phyloP scores from a whole-genome alignment of 2,113 vertebrate species.

The Corydoras sp. region DNA sequence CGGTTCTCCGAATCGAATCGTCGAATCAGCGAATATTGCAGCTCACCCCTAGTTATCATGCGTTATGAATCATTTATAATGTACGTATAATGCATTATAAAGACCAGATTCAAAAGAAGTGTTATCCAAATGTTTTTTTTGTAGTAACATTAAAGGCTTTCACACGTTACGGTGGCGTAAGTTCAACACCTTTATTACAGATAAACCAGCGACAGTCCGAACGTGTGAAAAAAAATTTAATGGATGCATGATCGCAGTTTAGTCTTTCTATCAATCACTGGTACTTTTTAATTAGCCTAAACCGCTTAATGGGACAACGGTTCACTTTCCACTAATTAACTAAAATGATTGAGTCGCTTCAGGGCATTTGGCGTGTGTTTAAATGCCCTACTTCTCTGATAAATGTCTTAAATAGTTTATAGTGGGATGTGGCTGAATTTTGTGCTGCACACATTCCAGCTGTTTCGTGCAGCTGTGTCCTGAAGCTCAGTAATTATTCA shows the following conservation, averaged over 20 bases:
- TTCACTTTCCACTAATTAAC: slow-evolving; percentile 39
- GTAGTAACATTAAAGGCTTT: too few relatives aligned
- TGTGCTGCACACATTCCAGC: slow-evolving; percentile 30
- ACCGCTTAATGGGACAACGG: slow-evolving; percentile 28
- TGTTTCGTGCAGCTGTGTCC: slow-evolving; percentile 25
- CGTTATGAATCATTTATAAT: too few relatives aligned
- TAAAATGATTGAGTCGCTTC: slow-evolving; percentile 7
- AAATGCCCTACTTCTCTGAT: slow-evolving; percentile 24
- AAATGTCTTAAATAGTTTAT: slow-evolving; percentile 28
- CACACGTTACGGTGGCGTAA: too few relatives aligned
- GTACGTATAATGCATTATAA: too few relatives aligned
- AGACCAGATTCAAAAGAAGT: too few relatives aligned
- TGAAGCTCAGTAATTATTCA: slow-evolving; percentile 33
- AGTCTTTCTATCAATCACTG: slow-evolving; percentile 17
- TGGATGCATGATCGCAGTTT: background rate
- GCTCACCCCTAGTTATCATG: too few relatives aligned
- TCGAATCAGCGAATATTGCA: too few relatives aligned
- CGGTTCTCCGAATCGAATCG: too few relatives aligned
- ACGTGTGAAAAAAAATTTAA: background rate
- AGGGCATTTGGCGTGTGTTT: slow-evolving; percentile 13
- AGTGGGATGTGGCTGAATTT: slow-evolving; percentile 8
- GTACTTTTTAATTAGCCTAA: slow-evolving; percentile 38
- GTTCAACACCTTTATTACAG: too few relatives aligned
- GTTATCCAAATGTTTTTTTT: too few relatives aligned
- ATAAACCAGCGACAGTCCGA: too few relatives aligned